phyloP scores from a whole-genome alignment of 1,140 invertebrate genomes.

The Bombyx mandarina region DNA sequence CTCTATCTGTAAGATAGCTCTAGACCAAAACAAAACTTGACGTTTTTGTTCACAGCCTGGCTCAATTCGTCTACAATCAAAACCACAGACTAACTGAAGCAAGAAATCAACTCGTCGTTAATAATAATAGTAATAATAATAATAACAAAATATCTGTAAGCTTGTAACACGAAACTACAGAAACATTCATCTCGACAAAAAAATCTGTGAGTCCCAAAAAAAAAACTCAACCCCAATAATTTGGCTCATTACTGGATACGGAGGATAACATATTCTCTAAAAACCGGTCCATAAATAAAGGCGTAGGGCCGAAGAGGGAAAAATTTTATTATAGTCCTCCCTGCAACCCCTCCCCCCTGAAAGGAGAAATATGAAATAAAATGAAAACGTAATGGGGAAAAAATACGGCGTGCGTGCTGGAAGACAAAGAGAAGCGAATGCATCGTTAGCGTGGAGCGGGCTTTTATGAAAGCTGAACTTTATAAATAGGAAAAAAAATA shows the following conservation, averaged over 20 bases:
- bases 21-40: no score
- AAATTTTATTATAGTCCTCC: slow-evolving; percentile 63
- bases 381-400: slow-evolving; percentile 70
- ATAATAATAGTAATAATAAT: no score
- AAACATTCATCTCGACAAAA: slow-evolving; percentile 39
- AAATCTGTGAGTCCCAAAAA: slow-evolving; percentile 9
- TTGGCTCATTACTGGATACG: slow-evolving; percentile 61
- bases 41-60: no score
- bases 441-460: slow-evolving; percentile 20
- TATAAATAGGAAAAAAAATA: background rate
- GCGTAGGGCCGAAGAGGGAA: slow-evolving; percentile 50
- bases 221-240: slow-evolving; percentile 65
- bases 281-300: slow-evolving; percentile 65
- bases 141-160: slow-evolving; percentile 12
- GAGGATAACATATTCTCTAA: slow-evolving; percentile 65
- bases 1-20: no score
- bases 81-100: no score
- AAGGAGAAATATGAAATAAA: slow-evolving; percentile 70
- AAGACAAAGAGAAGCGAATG: slow-evolving; percentile 60
- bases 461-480: background rate
- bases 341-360: slow-evolving; percentile 28
- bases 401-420: slow-evolving; percentile 55
- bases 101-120: no score
- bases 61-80: no score
- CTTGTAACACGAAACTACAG: slow-evolving; percentile 32